Evolutionary conservation across 2,888 invertebrate species (phyloP), one percentile per base, ranked within the genome.

Genomic region (Pseudanteris insignis): DNA sequence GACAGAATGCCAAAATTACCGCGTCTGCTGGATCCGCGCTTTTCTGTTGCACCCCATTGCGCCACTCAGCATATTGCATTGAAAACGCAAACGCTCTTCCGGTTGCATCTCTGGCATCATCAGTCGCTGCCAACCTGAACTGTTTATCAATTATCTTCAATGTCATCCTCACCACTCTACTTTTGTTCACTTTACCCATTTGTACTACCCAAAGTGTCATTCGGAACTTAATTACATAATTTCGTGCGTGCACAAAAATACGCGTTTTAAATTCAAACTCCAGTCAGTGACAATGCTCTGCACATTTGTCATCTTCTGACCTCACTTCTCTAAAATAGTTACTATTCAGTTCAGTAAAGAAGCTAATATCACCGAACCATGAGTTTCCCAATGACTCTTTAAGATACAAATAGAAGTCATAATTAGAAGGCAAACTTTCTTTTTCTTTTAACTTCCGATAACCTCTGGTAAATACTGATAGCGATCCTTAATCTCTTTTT

Each of bases 1-100:
- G 67, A 63, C 63, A 64, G 65, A 70, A 65, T 62, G 69, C 67
- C 66, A 71, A 75, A 76, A 76, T 76, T 75, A 72, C 73, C 73
- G 70, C 70, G 72, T 72, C 72, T 73, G 70, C 66, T 70, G 67
- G 68, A 70, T 71, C 63, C 67, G 67, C 73, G 68, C 65, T 70
- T 66, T 67, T 65, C 47, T 51, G 53, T 59, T 47, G 64, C 51
- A 65, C 62, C 65, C 46, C 51, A 46, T 0, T 53, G 63, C 58
- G 51, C 12, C 46, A 46, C 51, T 66, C 65, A 66, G 63, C 65
- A 48, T 59, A 63, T 64, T 53, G 44, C 50, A 41, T 36, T 32
- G 53, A 40, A 64, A 60, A 57, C 33, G 59, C 59, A 50, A 29
- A 63, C 63, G 46, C 50, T 41, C 36, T 60, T 65, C 60, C 63